phyloP scores from a whole-genome alignment of 2,888 invertebrate genomes.

The Eristalis intricaria region DNA sequence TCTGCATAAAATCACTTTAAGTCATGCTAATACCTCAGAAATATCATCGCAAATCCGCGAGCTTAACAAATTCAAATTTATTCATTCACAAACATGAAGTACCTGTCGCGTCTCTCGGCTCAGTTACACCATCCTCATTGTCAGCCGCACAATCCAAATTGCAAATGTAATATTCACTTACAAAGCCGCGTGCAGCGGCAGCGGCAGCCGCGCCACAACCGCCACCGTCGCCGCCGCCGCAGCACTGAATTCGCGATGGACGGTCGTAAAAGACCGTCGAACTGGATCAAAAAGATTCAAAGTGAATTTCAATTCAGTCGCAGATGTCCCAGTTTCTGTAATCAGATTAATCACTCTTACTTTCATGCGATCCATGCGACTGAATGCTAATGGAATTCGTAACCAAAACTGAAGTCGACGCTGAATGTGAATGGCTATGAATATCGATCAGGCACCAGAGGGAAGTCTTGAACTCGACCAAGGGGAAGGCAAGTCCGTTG shows the following conservation, averaged over 20 bases:
- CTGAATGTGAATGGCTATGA: background rate
- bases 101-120: background rate
- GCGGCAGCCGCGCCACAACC: background rate
- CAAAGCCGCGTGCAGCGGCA: background rate
- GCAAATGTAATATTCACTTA: background rate
- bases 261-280: slow-evolving; percentile 18
- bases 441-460: background rate
- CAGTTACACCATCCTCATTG: background rate
- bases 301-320: slow-evolving; percentile 13
- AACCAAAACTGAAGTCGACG: slow-evolving; percentile 1
- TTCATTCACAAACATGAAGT: background rate
- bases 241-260: background rate
- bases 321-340: slow-evolving; percentile 29
- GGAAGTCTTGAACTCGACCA: slow-evolving; percentile 8
- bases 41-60: background rate
- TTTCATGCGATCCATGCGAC: slow-evolving; percentile 12
- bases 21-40: background rate
- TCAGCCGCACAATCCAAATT: background rate
- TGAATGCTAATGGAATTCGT: slow-evolving; percentile 22
- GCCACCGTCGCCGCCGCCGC: background rate
- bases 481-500: background rate
- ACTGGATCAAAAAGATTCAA: slow-evolving; percentile 22
- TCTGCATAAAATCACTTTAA: background rate
- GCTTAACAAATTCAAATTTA: slow-evolving; percentile 3
- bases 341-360: slow-evolving; percentile 40